Percentiles rank a stretch among this genome's conserved stretches.
Evolutionary conservation across 1,140 invertebrate genomes (phyloP).

Genomic region (Homalodisca vitripennis): DNA sequence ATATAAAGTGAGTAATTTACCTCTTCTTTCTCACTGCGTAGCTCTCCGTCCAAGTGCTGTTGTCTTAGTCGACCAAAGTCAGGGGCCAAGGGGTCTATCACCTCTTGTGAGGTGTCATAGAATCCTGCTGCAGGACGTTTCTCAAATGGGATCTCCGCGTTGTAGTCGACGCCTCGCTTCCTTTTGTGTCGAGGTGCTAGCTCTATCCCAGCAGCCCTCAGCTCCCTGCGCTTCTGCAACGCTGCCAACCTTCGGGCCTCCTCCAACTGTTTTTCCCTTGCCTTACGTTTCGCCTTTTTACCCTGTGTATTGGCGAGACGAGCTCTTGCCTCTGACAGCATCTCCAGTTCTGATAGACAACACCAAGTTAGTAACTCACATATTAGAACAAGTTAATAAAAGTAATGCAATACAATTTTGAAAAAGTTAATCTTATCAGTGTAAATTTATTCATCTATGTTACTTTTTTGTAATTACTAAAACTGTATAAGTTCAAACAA

Average conservation of each 20-base stretch:
- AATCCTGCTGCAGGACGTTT: slow-evolving; percentile 90
- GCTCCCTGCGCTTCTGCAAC: slow-evolving; percentile 91
- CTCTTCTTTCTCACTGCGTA: slow-evolving; percentile 87
- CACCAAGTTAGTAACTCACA: no score
- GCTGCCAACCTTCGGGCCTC: slow-evolving; percentile 95
- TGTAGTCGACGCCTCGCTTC: slow-evolving; percentile 94
- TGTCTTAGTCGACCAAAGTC: slow-evolving; percentile 88
- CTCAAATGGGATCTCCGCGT: slow-evolving; percentile 97
- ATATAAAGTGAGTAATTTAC: slow-evolving; percentile 45
- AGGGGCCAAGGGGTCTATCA: slow-evolving; percentile 81
- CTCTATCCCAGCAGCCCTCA: slow-evolving; percentile 96
- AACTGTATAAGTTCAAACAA: no score
- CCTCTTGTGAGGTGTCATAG: slow-evolving; percentile 90
- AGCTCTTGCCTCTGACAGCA: slow-evolving; percentile 98
- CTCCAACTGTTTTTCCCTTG: slow-evolving; percentile 97
- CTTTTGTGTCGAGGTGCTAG: slow-evolving; percentile 67
- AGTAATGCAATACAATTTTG: no score
- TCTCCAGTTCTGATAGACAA: slow-evolving; percentile 97
- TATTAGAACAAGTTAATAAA: no score
- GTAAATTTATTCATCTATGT: no score
- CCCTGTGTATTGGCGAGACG: slow-evolving; percentile 98
- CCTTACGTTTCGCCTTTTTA: slow-evolving; percentile 99
- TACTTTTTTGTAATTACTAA: no score
- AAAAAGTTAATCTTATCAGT: no score
- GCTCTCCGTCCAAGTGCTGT: slow-evolving; percentile 91